Base-by-base conservation (phyloP, 2,113 vertebrate species). In the Eretmodus cyanostictus region DNA sequence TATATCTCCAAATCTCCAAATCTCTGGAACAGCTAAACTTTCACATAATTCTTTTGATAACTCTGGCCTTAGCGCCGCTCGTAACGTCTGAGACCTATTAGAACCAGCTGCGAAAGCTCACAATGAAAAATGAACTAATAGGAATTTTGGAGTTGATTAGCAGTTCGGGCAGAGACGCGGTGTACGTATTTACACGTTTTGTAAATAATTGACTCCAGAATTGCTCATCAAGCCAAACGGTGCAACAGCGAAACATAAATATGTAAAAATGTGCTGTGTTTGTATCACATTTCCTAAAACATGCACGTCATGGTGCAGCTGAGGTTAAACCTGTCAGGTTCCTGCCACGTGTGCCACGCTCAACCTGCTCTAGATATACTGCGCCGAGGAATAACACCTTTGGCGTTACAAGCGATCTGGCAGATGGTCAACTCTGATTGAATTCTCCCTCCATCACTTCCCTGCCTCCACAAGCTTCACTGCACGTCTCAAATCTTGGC, bases 401-500 rank as follows among this genome's bases (percentile, higher is more conserved):
- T 80, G 81, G 85, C 59, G 22, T 91, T 82, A 78, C 87, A 87
- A 88, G 87, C 63, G 53, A 87, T 89, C 87, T 93, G 93, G 91
- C 93, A 95, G 93, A 94, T 95, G 93, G 93, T 93, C 93, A 93
- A 83, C 84, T 82, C 90, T 92, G 92, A 95, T 94, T 93, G 93
- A 91, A 92, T 94, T 85, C 89, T 55, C 55, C 83, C 84, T 89
- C 42, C 84, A 34, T 78, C 86, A 78, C 90, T 73, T 55, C 47
- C 45, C 86, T 54, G 81, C 82, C 82, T 76, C 86, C 82, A 73
- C 76, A 55, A 80, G 88, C 91, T 80, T 73, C 81, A 14, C 12
- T 61, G 57, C 89, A 86, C 24, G 34, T 82, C 86, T 91, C 89
- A 81, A 84, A 92, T 92, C 83, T 90, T 63, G 78, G 86, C 91